Evolutionary conservation across 1,140 invertebrate genomes (phyloP), one percentile per base, ranked within the genome.

Genomic region (Ceratosolen solmsi): DNA sequence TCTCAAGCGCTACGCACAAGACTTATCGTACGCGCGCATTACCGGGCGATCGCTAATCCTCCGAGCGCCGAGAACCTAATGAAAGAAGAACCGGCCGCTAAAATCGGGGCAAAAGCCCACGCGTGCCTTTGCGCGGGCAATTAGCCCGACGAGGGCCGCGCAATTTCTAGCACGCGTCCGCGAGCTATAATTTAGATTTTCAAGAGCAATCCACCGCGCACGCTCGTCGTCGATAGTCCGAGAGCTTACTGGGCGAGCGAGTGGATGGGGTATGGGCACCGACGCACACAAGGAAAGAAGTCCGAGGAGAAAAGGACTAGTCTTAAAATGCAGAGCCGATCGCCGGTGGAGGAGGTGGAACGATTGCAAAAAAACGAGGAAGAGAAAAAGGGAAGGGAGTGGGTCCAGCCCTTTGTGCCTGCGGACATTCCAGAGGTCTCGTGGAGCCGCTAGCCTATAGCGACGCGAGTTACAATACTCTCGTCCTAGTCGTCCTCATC

Each of bases 131-230:
- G 71, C n/a, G 46, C 15, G 38, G 27, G 74, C 60, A 54, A 78
- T 78, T 68, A 80, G 56, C 80, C 60, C 22, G 68, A 51, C 65
- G 73, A 38, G 71, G 54, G 65, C 72, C 72, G 84, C 25, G 15
- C 46, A 17, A 17, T 51, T 74, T 56, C 33, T 63, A 78, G 27
- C 46, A 51, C 71, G 36, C 49, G 41, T n/a, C 72, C 60, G n/a
- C 65, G 11, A 79, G 38, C 78, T 73, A 63, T 63, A 80, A 80
- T 80, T 80, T 80, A 49, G 70, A 73, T 80, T 80, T 80, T 51
- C 68, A 49, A 73, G 77, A 79, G 56, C 49, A 68, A 76, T 76
- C 33, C 49, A 20, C 27, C 58, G 8, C 1, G n/a, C 13, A 25
- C 22, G 25, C 1, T 5, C 4, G 3, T 5, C 2, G 13, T 2